Percentiles rank a stretch among this genome's conserved stretches.
Conservation (phyloP, 1,140 invertebrate species). For the Papilio polytes region DNA sequence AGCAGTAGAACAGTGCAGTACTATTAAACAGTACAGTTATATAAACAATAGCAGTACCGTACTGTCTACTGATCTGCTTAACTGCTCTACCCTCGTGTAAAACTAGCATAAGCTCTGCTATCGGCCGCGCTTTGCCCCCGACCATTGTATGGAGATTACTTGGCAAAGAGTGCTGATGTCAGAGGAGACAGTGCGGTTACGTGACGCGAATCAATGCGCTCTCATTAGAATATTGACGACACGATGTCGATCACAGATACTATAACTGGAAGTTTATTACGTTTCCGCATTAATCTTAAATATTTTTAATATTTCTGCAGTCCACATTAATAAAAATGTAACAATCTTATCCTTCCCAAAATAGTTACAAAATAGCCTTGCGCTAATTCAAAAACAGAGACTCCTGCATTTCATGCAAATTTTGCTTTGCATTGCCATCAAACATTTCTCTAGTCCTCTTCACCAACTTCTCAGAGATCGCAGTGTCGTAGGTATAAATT, state of each 20-base stretch:
- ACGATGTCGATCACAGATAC: conserved; percentile 22
- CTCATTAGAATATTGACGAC: conserved; percentile 8
- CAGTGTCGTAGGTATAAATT: background rate
- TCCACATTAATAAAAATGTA: background rate
- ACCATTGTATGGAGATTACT: conserved; percentile 38
- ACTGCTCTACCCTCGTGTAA: background rate
- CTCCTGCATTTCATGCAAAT: background rate
- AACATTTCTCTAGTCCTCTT: background rate
- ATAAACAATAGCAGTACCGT: background rate
- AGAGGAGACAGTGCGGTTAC: conserved; percentile 27
- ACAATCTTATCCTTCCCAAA: no score
- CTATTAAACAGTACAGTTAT: background rate
- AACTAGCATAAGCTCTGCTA: conserved; percentile 14
- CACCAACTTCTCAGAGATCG: background rate
- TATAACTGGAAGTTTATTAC: conserved; percentile 7
- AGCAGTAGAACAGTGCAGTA: background rate
- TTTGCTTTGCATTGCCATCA: background rate
- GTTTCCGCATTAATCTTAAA: background rate
- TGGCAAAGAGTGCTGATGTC: conserved; percentile 35
- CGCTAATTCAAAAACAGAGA: background rate
- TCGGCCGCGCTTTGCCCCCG: conserved; percentile 21
- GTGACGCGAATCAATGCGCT: conserved; percentile 7
- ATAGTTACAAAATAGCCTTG: background rate
- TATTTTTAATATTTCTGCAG: background rate
- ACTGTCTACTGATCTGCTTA: background rate